Conservation (phyloP, 2,888 invertebrate genomes). For the Ditylenchus weischeri region DNA sequence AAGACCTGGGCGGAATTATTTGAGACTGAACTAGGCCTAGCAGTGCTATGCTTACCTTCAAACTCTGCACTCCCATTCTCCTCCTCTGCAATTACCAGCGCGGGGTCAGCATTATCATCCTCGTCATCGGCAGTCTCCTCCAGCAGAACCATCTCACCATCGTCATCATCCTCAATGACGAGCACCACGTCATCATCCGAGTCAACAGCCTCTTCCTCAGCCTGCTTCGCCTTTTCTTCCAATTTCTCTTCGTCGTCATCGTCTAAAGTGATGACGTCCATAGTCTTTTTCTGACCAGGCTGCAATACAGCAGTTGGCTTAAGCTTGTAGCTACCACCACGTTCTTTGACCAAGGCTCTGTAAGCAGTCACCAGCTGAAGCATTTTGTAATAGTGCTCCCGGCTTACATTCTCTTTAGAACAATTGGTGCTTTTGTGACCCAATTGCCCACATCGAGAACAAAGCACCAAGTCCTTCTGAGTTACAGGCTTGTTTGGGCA, state of each 20-base stretch:
- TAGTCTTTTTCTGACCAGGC: not conserved
- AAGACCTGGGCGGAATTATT: no score
- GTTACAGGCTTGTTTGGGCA: slow-evolving; percentile 17
- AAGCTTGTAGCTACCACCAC: slow-evolving; percentile 16
- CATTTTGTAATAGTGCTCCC: slow-evolving; percentile 22
- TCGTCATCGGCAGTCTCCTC: slow-evolving; percentile 7
- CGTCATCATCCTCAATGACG: not conserved
- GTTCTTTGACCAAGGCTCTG: slow-evolving; percentile 22
- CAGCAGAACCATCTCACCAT: not conserved
- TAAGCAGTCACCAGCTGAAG: slow-evolving; percentile 18
- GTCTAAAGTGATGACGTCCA: not conserved
- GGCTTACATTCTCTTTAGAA: not conserved
- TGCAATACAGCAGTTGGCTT: not conserved
- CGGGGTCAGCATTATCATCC: not conserved
- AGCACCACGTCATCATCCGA: slow-evolving; percentile 8
- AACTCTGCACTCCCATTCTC: not conserved
- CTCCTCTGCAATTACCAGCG: not conserved
- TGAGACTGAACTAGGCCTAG: no score
- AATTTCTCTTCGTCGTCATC: not conserved
- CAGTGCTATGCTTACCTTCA: no score
- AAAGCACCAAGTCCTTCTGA: slow-evolving; percentile 18
- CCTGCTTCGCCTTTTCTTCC: not conserved
- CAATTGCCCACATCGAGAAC: slow-evolving; percentile 18
- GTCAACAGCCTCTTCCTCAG: not conserved
- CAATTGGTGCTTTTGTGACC: slow-evolving; percentile 17